These are phyloP conservation scores for Polyommatus icarus DNA, from an alignment of 2,888 invertebrate genomes.

Conservation along the genomic window DNA sequence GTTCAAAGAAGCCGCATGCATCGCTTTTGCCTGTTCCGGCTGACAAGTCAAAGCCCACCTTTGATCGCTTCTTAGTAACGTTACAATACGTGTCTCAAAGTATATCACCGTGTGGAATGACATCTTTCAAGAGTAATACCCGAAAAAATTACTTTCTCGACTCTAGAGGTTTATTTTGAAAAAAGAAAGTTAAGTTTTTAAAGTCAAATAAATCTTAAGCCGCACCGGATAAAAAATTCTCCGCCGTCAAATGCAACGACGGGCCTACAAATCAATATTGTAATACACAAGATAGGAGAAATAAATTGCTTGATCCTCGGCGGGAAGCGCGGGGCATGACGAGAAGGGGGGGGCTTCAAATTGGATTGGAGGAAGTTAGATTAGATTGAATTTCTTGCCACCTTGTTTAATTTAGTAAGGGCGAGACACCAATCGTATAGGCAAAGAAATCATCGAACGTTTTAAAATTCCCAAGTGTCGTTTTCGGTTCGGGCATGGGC, in stretches of 20 bases:
- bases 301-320: constrained; percentile 51
- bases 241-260: constrained; percentile 8
- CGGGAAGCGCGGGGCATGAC: constrained; percentile 43
- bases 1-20: neutral
- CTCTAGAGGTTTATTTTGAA: neutral
- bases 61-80: neutral
- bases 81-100: neutral
- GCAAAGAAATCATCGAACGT: constrained; percentile 37
- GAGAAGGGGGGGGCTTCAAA: constrained; percentile 66
- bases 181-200: neutral
- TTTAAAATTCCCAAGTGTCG: neutral
- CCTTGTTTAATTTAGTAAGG: constrained; percentile 75
- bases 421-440: constrained; percentile 43
- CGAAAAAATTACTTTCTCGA: neutral
- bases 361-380: constrained; percentile 77
- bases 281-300: constrained; percentile 41
- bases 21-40: neutral
- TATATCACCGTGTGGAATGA: neutral
- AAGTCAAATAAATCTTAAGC: neutral
- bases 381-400: constrained; percentile 75
- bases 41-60: constrained; percentile 9
- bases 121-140: neutral
- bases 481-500: neutral
- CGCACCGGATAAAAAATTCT: neutral
- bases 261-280: constrained; percentile 24